phyloP scores from a whole-genome alignment of 2,797 vertebrate genomes.

The Forpus xanthops region DNA sequence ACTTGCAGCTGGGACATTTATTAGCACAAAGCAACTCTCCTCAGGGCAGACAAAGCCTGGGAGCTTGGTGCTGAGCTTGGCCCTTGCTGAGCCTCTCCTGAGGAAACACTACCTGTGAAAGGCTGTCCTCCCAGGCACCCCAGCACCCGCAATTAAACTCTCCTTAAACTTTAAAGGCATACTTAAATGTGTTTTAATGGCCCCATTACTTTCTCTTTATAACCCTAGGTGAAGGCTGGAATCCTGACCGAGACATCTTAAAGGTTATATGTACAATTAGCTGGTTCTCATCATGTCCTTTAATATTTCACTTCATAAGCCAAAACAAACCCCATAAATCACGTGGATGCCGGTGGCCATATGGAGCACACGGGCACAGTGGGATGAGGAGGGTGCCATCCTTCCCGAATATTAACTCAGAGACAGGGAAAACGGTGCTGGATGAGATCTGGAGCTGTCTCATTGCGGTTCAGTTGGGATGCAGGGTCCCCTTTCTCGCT shows the following conservation, averaged over 20 bases:
- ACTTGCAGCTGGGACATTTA: slow-evolving; percentile 12
- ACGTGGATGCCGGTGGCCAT: background rate
- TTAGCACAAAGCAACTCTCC: background rate
- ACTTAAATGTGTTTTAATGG: slow-evolving; percentile 71
- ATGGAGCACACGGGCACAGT: fast-evolving
- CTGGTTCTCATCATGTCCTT: slow-evolving; percentile 36
- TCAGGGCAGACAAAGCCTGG: background rate
- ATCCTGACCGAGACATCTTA: slow-evolving; percentile 64
- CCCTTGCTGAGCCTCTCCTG: background rate
- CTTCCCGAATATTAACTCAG: fast-evolving
- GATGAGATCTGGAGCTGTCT: background rate
- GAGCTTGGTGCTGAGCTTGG: background rate
- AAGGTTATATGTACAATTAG: slow-evolving; percentile 71
- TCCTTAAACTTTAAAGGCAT: slow-evolving; percentile 73
- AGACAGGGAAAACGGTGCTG: fast-evolving
- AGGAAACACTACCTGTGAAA: background rate
- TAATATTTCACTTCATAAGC: slow-evolving; percentile 45
- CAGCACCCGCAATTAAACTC: slow-evolving; percentile 59
- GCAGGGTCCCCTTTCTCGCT: background rate
- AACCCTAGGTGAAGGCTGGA: slow-evolving; percentile 70
- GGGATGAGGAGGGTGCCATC: background rate
- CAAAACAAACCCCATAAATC: background rate
- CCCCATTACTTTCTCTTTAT: slow-evolving; percentile 73
- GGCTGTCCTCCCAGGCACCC: slow-evolving; percentile 14
- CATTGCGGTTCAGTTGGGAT: fast-evolving